phyloP scores from a whole-genome alignment of 2,888 invertebrate species.

The Malacosoma neustria region DNA sequence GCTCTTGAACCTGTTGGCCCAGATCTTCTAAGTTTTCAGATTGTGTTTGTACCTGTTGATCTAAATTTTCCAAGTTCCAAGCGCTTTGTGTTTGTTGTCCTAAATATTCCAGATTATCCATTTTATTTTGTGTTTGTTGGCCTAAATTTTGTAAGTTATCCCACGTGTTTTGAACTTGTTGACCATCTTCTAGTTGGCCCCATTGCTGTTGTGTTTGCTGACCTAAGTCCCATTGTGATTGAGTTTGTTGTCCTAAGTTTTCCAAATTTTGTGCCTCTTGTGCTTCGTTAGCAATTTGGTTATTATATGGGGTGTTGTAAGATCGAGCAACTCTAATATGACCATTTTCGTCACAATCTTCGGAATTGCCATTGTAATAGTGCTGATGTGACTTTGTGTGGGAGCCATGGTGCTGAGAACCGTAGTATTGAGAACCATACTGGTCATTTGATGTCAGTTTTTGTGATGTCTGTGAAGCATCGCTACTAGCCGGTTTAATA shows the following conservation, averaged over 20 bases:
- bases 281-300: neutral
- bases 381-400: conserved; percentile 28
- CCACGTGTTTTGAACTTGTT: conserved; percentile 24
- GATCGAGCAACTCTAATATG: conserved; percentile 47
- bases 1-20: conserved; percentile 25
- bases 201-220: conserved; percentile 20
- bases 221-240: conserved; percentile 10
- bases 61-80: conserved; percentile 16
- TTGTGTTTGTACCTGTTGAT: conserved; percentile 15
- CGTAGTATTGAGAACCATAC: conserved; percentile 17
- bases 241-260: conserved; percentile 7
- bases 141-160: conserved; percentile 23
- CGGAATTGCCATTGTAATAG: conserved; percentile 10
- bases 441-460: conserved; percentile 31
- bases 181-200: conserved; percentile 24
- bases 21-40: conserved; percentile 17
- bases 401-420: conserved; percentile 34
- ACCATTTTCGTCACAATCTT: conserved; percentile 39
- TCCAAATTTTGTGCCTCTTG: conserved; percentile 4
- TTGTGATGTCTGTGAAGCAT: conserved; percentile 32
- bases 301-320: conserved; percentile 18
- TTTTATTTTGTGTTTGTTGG: conserved; percentile 18
- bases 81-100: conserved; percentile 20
- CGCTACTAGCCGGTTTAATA: conserved; percentile 43
- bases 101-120: conserved; percentile 19